These are phyloP conservation scores for Penaeus monodon DNA, from an alignment of 2,888 invertebrate species.

Conservation along the genomic window DNA sequence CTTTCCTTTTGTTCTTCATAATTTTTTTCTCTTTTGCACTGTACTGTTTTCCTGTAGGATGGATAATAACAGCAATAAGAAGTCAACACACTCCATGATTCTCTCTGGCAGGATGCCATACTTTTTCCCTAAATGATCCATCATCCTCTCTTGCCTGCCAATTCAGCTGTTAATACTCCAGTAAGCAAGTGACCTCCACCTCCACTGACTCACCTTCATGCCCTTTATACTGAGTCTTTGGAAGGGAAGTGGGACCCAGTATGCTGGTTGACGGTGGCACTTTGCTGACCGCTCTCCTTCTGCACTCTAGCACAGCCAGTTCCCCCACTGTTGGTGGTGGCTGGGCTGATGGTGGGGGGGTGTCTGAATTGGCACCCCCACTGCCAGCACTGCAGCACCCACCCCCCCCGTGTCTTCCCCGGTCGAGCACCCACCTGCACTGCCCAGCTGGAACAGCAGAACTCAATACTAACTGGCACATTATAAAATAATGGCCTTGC, in stretches of 20 bases:
- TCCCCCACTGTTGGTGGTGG: slow-evolving; percentile 45
- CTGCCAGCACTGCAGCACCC: slow-evolving; percentile 44
- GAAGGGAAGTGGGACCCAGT: slow-evolving; percentile 20
- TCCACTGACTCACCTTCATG: slow-evolving; percentile 42
- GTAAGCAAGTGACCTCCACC: no score
- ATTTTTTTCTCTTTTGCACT: no score
- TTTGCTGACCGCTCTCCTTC: slow-evolving; percentile 27
- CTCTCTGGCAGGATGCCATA: no score
- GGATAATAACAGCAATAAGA: no score
- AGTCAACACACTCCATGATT: no score
- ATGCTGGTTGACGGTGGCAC: slow-evolving; percentile 12
- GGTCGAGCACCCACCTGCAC: slow-evolving; percentile 39
- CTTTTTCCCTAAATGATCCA: no score
- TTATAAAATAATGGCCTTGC: no score
- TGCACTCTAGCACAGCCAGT: slow-evolving; percentile 31
- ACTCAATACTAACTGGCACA: no score
- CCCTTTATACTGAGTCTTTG: slow-evolving; percentile 46
- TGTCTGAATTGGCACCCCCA: slow-evolving; percentile 49
- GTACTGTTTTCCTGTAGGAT: no score
- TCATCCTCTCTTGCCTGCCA: no score
- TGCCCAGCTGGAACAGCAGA: slow-evolving; percentile 25
- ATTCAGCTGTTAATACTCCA: no score
- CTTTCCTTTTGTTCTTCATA: no score
- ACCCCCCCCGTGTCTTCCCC: slow-evolving; percentile 57
- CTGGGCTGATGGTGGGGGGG: slow-evolving; percentile 30